Evolutionary conservation across 2,888 invertebrate species (phyloP).

Genomic region (Limnephilus lunatus): DNA sequence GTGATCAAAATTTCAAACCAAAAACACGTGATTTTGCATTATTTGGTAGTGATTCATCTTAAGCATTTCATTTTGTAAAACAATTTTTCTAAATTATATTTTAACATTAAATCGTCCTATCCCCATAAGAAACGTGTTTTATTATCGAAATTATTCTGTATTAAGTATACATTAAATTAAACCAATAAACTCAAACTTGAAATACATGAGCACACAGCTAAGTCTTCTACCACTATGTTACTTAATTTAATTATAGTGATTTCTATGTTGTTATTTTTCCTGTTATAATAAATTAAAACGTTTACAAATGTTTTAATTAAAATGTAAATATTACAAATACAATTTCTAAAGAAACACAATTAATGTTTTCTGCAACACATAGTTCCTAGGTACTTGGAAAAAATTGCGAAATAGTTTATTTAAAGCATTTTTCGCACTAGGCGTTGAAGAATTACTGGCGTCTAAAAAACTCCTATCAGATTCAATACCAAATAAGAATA

Average conservation of each 20-base stretch:
- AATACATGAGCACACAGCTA: no score
- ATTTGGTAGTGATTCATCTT: no score
- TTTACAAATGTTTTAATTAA: background rate
- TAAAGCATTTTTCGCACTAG: no score
- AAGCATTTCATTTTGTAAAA: no score
- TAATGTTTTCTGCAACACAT: background rate
- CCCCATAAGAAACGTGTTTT: background rate
- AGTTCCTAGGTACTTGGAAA: background rate
- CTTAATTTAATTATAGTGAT: background rate
- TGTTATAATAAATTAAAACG: background rate
- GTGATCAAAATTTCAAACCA: no score
- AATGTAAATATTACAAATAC: background rate
- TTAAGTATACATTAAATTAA: background rate
- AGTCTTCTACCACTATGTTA: background rate
- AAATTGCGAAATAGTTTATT: background rate
- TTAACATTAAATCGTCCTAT: background rate
- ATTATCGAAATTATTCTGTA: background rate
- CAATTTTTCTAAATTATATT: no score
- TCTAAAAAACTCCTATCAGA: no score
- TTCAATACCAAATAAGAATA: no score
- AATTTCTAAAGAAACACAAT: background rate
- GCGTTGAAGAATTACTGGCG: no score
- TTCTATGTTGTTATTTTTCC: background rate
- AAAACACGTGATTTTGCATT: no score
- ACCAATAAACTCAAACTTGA: background rate